Conservation (phyloP, 2,888 invertebrate species). For the Himalopsyche kuldschensis region DNA sequence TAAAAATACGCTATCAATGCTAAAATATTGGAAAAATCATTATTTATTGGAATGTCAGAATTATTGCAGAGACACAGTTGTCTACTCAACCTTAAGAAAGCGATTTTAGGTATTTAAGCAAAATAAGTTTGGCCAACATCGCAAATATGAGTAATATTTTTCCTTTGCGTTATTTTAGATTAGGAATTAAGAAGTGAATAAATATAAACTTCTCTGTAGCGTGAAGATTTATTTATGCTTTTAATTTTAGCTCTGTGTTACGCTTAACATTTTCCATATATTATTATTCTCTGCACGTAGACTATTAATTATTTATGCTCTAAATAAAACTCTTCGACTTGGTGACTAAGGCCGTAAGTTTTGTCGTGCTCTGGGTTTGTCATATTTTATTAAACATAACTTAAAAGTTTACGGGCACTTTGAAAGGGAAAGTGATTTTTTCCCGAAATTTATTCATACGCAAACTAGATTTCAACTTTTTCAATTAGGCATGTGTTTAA, state of each 20-base stretch:
- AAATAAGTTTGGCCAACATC: too few species aligned
- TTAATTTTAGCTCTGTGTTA: not conserved
- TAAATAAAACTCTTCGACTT: not conserved
- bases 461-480: not conserved
- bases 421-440: not conserved
- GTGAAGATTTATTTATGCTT: constrained; percentile 1
- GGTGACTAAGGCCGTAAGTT: not conserved
- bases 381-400: not conserved
- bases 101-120: too few species aligned
- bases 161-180: too few species aligned
- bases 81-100: too few species aligned
- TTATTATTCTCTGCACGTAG: constrained; percentile 1
- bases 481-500: not conserved
- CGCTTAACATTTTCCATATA: not conserved
- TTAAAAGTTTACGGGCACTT: not conserved
- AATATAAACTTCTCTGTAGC: not conserved
- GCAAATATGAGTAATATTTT: too few species aligned
- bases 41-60: too few species aligned
- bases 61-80: too few species aligned
- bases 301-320: constrained; percentile 1
- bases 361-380: not conserved
- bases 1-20: too few species aligned
- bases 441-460: not conserved
- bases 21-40: too few species aligned
- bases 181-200: not conserved